phyloP scores from a whole-genome alignment of 2,797 vertebrate species.

The Lacerta agilis region DNA sequence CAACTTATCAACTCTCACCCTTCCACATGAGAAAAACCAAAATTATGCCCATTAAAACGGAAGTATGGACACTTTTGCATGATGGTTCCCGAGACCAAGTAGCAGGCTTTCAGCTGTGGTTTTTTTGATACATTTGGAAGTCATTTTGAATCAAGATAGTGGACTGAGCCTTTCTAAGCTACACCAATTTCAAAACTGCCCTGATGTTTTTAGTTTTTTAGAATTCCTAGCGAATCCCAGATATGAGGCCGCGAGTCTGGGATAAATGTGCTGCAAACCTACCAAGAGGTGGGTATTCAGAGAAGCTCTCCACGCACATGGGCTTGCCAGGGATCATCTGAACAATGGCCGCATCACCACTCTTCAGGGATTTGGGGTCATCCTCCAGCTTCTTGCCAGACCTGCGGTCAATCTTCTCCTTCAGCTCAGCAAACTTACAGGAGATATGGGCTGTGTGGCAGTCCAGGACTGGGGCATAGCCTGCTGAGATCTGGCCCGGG shows the following conservation, averaged over 20 bases:
- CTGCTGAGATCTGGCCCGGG: constrained; percentile 64
- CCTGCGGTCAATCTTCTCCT: constrained; percentile 87
- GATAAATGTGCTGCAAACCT: constrained; percentile 3
- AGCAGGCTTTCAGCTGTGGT: no score
- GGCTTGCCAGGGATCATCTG: constrained; percentile 75
- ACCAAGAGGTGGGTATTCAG: constrained; percentile 70
- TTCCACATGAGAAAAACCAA: no score
- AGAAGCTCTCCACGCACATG: constrained; percentile 78
- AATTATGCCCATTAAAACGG: no score
- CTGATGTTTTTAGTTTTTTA: neutral
- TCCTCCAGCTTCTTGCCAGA: constrained; percentile 86
- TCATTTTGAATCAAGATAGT: no score
- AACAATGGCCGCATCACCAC: constrained; percentile 74
- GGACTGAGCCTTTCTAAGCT: no score
- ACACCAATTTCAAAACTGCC: no score
- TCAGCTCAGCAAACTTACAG: constrained; percentile 81
- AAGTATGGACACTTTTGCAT: no score
- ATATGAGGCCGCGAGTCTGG: no score
- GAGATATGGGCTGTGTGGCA: constrained; percentile 74
- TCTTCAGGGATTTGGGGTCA: constrained; percentile 76
- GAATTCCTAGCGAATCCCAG: no score
- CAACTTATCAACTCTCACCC: no score
- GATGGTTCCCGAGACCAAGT: no score
- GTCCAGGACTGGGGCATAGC: constrained; percentile 75
- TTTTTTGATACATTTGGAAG: no score